A percentile compares a stretch with the other conserved stretches of the same genome.
Conservation (phyloP, 1,140 invertebrate species). For the Uloborus diversus region DNA sequence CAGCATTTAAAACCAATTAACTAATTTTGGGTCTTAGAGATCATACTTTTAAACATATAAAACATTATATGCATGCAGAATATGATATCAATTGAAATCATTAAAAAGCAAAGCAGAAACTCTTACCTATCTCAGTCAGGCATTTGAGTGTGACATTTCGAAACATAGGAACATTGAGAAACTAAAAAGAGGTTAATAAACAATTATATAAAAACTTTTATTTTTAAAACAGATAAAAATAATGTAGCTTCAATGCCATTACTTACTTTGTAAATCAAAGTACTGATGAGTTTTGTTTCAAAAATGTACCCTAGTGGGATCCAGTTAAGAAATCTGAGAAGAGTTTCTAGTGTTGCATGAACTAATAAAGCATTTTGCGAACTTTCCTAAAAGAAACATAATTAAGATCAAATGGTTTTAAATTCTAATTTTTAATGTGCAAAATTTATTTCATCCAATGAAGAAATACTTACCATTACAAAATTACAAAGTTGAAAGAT, state of each 20-base stretch:
- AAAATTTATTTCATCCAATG: too few relatives aligned
- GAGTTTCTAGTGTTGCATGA: constrained; percentile 92
- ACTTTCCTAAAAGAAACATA: constrained; percentile 75
- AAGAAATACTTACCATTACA: constrained; percentile 76
- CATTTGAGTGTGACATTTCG: constrained; percentile 98
- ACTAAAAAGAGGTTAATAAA: constrained; percentile 71
- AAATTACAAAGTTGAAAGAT: constrained; percentile 98
- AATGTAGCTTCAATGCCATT: not conserved
- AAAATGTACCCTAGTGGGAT: constrained; percentile 99
- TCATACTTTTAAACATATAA: too few relatives aligned
- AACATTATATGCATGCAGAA: too few relatives aligned
- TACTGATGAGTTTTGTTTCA: constrained; percentile 96
- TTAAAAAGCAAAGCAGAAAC: too few relatives aligned
- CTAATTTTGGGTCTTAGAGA: too few relatives aligned
- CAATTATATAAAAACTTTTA: not conserved
- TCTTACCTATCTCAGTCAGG: constrained; percentile 90
- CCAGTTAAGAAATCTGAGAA: constrained; percentile 98
- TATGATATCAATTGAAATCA: too few relatives aligned
- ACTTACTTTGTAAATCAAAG: constrained; percentile 88
- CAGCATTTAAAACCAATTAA: too few relatives aligned
- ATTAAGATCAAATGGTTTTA: not conserved
- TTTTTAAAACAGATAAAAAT: not conserved
- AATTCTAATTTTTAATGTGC: not conserved
- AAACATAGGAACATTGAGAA: constrained; percentile 97
- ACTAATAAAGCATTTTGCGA: constrained; percentile 95